phyloP scores from a whole-genome alignment of 2,888 invertebrate genomes.

The Junonia oenone region DNA sequence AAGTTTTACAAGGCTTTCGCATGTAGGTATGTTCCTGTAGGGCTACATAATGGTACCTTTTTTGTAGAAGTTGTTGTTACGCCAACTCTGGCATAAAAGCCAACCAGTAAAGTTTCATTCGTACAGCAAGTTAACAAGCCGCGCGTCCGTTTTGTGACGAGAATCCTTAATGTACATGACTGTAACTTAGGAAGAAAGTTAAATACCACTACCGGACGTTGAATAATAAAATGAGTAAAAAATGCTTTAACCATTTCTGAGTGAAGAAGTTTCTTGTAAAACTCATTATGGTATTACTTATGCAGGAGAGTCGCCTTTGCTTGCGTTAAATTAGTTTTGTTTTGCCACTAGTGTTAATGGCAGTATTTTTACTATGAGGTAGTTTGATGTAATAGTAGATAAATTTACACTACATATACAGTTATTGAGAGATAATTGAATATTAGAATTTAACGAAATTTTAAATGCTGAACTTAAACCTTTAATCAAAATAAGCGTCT shows the following conservation, averaged over 20 bases:
- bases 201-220: slow-evolving; percentile 6
- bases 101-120: slow-evolving; percentile 35
- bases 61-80: slow-evolving; percentile 3
- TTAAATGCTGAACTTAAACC: too few species aligned
- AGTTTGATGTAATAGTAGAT: too few species aligned
- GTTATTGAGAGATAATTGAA: too few species aligned
- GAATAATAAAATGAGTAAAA: background rate
- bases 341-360: background rate
- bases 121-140: slow-evolving; percentile 48
- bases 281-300: background rate
- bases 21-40: slow-evolving; percentile 9
- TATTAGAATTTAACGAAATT: too few species aligned
- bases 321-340: background rate
- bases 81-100: slow-evolving; percentile 12
- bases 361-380: too few species aligned
- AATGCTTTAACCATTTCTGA: background rate
- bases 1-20: background rate
- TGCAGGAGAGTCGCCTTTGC: background rate
- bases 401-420: too few species aligned
- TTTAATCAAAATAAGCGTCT: too few species aligned
- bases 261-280: background rate
- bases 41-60: slow-evolving; percentile 7
- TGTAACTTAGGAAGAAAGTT: slow-evolving; percentile 13
- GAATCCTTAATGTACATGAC: slow-evolving; percentile 51
- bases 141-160: slow-evolving; percentile 48